Conservation (phyloP, 2,113 vertebrate species). For the Chelonoidis abingdonii region DNA sequence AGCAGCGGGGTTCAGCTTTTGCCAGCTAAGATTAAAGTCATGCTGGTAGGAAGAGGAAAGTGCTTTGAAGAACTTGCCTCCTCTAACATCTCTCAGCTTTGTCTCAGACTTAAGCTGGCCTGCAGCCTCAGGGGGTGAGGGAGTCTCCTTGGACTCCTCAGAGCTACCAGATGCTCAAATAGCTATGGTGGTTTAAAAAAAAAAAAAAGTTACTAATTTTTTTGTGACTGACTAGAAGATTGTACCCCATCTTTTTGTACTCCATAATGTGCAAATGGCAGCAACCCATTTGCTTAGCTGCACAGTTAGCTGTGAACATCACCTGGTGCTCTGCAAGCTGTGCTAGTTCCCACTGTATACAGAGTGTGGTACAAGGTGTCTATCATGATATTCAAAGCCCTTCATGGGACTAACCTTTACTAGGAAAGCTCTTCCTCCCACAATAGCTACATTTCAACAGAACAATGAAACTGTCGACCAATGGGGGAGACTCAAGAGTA, state of each 20-base stretch:
- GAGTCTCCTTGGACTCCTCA: background rate
- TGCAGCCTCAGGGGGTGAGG: background rate
- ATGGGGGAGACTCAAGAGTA: accelerated
- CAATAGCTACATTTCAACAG: accelerated
- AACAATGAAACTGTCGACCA: background rate
- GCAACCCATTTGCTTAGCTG: background rate
- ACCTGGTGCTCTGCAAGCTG: background rate
- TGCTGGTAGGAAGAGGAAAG: background rate
- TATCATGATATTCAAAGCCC: background rate
- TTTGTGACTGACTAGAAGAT: background rate
- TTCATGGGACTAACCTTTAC: background rate
- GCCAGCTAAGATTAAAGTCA: background rate
- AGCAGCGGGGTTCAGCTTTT: background rate
- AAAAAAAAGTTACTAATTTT: background rate
- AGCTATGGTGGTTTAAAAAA: background rate
- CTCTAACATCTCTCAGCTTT: background rate
- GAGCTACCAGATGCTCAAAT: background rate
- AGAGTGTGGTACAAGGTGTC: background rate
- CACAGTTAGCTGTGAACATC: background rate
- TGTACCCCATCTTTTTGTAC: background rate
- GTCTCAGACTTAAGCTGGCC: background rate
- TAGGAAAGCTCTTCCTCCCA: background rate
- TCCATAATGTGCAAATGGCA: background rate
- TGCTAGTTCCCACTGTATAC: background rate
- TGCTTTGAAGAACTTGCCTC: background rate